Conservation (phyloP, 2,888 invertebrate genomes). For the Dorcus parallelipipedus region DNA sequence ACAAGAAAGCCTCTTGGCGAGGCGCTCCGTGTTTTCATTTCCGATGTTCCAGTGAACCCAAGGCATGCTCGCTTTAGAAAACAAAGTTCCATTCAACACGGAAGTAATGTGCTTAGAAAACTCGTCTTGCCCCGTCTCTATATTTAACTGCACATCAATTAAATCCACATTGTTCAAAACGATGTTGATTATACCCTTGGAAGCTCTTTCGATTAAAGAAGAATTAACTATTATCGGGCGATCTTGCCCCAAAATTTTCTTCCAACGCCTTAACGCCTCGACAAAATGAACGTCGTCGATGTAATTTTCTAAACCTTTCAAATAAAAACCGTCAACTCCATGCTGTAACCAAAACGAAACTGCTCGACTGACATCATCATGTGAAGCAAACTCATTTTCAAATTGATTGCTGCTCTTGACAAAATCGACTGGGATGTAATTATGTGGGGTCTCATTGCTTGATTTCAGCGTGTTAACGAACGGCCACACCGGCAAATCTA, state of each 20-base stretch:
- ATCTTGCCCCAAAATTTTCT: conserved; percentile 59
- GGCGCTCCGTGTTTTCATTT: conserved; percentile 59
- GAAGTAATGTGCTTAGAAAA: conserved; percentile 60
- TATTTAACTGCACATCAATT: conserved; percentile 65
- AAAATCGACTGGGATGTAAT: conserved; percentile 28
- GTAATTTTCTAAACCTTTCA: conserved; percentile 73
- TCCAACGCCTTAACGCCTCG: conserved; percentile 64
- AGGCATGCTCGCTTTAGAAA: conserved; percentile 60
- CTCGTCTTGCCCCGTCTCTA: conserved; percentile 55
- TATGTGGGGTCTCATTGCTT: conserved; percentile 21
- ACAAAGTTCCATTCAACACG: conserved; percentile 57
- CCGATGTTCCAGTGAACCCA: conserved; percentile 82
- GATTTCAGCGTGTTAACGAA: conserved; percentile 45
- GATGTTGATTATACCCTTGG: conserved; percentile 53
- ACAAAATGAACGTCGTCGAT: conserved; percentile 59
- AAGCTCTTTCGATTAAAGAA: conserved; percentile 51
- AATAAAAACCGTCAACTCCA: conserved; percentile 86
- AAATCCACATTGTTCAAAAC: conserved; percentile 67
- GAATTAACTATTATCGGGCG: conserved; percentile 67
- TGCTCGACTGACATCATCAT: conserved; percentile 56
- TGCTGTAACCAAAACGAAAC: conserved; percentile 67
- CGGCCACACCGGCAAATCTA: conserved; percentile 72
- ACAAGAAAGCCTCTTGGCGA: conserved; percentile 55
- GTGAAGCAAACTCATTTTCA: not conserved
- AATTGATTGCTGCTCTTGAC: conserved; percentile 10